A percentile compares a stretch with the other conserved stretches of the same genome.
phyloP scores from a whole-genome alignment of 2,113 vertebrate species.

The Asarcornis scutulata region DNA sequence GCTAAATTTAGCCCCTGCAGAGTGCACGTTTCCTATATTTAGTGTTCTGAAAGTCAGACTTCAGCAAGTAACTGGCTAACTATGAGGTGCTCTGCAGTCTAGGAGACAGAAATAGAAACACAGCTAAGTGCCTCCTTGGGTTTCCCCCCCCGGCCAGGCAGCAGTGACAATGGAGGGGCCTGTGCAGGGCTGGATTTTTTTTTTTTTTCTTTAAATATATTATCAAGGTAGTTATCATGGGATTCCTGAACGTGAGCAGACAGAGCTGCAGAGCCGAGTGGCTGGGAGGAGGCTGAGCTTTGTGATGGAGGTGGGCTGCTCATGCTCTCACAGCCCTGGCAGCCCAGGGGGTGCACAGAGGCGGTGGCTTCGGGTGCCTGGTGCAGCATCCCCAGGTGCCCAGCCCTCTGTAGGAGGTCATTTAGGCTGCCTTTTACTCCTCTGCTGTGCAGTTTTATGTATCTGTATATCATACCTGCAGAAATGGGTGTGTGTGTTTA shows the following conservation, averaged over 20 bases:
- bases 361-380: not conserved
- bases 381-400: not conserved
- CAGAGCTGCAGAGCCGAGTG: not conserved
- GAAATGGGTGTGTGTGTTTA: fast-evolving
- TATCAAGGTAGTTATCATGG: not conserved
- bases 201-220: not conserved
- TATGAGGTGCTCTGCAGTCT: conserved; percentile 30
- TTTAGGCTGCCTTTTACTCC: not conserved
- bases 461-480: fast-evolving
- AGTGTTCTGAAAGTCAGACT: conserved; percentile 54
- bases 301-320: not conserved
- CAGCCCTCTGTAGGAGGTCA: not conserved
- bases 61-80: conserved; percentile 35
- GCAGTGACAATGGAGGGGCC: not conserved
- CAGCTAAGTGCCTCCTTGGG: not conserved
- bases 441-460: fast-evolving
- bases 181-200: not conserved
- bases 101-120: conserved; percentile 36
- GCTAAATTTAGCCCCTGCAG: conserved; percentile 67
- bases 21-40: conserved; percentile 68
- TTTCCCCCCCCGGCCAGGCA: not conserved
- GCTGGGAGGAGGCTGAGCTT: not conserved
- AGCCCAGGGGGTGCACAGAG: fast-evolving
- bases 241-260: not conserved
- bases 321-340: not conserved